Conservation (phyloP, 2,113 vertebrate species). For the Scatophagus argus region DNA sequence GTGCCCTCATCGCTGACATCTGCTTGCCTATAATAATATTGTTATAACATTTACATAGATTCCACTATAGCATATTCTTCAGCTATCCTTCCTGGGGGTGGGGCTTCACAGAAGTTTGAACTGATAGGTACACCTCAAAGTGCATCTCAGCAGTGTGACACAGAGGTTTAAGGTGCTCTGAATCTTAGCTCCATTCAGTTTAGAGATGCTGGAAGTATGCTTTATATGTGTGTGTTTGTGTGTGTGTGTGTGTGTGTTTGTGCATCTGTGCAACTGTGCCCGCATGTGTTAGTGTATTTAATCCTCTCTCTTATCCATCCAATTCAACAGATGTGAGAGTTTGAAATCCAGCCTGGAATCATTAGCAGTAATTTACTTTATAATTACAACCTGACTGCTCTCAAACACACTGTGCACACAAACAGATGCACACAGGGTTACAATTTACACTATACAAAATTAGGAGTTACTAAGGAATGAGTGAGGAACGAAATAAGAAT, state of each 20-base stretch:
- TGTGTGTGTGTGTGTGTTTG: neutral
- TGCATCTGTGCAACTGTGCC: neutral
- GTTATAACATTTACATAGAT: no score
- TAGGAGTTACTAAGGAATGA: neutral
- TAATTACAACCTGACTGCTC: conserved; percentile 45
- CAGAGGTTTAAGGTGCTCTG: conserved; percentile 42
- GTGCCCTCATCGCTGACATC: no score
- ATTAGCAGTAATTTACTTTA: conserved; percentile 56
- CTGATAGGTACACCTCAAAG: conserved; percentile 51
- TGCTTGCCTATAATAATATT: no score
- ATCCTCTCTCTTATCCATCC: conserved; percentile 48
- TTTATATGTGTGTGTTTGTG: neutral
- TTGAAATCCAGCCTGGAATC: conserved; percentile 54
- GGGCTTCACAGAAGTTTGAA: conserved; percentile 26
- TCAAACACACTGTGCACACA: conserved; percentile 18
- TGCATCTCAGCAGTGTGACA: conserved; percentile 48
- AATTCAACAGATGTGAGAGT: conserved; percentile 63
- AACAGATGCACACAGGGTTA: neutral
- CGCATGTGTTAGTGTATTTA: conserved; percentile 21
- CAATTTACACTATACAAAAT: neutral
- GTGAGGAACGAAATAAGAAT: neutral
- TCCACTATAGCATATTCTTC: no score
- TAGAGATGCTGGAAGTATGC: conserved; percentile 11
- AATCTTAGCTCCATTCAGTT: conserved; percentile 36
- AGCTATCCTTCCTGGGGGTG: no score